Base-by-base conservation (phyloP, 2,113 vertebrate species). In the Cebidichthys violaceus region DNA sequence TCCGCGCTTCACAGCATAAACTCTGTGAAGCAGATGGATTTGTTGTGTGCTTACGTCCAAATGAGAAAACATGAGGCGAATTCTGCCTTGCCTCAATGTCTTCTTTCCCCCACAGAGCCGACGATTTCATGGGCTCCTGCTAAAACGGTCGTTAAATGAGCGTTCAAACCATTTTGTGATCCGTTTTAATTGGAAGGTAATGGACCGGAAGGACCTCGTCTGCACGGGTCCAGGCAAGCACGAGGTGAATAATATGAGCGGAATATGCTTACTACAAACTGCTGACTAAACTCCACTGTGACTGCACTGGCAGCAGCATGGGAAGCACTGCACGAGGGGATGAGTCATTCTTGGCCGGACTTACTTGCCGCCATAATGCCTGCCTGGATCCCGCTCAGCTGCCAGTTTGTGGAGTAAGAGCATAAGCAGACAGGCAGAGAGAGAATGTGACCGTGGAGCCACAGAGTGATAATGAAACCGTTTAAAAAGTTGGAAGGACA, bases 181-280 rank as follows among this genome's bases (percentile, higher is more conserved):
- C 41, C 10, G 1, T 90, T 92, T 92, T 92, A 91, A 92, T 92
- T 92, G 86, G 83, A 84, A 86, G 82, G 67, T 90, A 92, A 92
- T 88, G 86, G 86, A 87, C 84, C 87, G 88, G 11, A 84, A 82
- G 89, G 86, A 88, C 76, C 85, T 88, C 83, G 82, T 85, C 84
- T 89, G 90, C 80, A 89, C 60, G 70, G 70, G 86, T 89, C 86
- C 74, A 62, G 45, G 59, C 68, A 87, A 82, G 74, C 83, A 80
- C 82, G 88, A 88, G 87, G 72, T 84, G 89, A 89, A 85, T 87
- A 74, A 81, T 88, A 70, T n/a, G 67, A 78, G 52, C 35, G 70
- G 84, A 80, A 88, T 77, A 73, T 52, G 59, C 71, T 77, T 60
- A 31, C n/a, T 45, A 20, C 31, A 7, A 78, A 85, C 57, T 39